These are phyloP conservation scores for Balearica regulorum DNA, from an alignment of 2,797 vertebrate genomes.

Conservation along the genomic window DNA sequence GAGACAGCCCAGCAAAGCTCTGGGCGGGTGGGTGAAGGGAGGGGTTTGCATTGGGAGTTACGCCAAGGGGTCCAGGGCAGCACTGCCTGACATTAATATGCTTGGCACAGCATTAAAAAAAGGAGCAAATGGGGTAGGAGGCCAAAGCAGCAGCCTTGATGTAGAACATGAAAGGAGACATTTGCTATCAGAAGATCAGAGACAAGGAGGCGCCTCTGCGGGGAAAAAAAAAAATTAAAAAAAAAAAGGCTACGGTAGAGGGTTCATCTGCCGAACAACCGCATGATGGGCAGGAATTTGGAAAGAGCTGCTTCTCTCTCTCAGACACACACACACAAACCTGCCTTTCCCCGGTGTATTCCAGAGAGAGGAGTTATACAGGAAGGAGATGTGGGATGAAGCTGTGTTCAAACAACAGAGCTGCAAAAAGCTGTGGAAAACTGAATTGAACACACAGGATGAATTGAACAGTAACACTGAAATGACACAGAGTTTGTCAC, in stretches of 20 bases:
- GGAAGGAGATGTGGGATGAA: neutral
- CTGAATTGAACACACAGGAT: neutral
- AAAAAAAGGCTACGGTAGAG: neutral
- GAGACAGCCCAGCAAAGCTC: neutral
- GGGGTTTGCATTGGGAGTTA: neutral
- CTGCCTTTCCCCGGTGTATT: neutral
- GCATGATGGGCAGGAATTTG: neutral
- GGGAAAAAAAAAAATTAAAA: neutral
- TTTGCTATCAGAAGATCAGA: slow-evolving; percentile 50
- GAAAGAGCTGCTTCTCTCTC: neutral
- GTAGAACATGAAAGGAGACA: slow-evolving; percentile 35
- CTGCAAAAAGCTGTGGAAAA: slow-evolving; percentile 11
- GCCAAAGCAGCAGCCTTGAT: slow-evolving; percentile 44
- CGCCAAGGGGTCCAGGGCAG: neutral
- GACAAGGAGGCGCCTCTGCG: neutral
- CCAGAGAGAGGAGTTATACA: neutral
- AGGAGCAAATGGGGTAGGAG: slow-evolving; percentile 20
- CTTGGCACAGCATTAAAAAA: slow-evolving; percentile 19
- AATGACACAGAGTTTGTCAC: neutral
- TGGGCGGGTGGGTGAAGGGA: neutral
- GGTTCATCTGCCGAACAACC: neutral
- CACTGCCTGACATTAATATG: neutral
- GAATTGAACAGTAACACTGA: neutral
- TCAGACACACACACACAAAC: neutral
- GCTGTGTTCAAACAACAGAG: neutral